Percentiles rank a stretch among this genome's conserved stretches.
Conservation (phyloP, 2,113 vertebrate species). For the Eurystomus gularis region DNA sequence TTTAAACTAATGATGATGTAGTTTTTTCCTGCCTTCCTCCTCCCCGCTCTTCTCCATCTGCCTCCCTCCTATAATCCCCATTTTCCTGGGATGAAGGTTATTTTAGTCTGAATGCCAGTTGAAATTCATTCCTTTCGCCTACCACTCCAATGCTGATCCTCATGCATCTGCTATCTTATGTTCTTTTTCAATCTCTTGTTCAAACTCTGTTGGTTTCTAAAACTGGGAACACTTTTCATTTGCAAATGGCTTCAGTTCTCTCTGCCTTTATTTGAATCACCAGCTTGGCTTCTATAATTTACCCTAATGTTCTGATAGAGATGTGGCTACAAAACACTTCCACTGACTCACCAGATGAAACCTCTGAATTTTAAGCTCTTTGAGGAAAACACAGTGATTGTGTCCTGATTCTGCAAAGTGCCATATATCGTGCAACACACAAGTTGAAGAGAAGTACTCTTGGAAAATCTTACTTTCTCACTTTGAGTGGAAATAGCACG, state of each 20-base stretch:
- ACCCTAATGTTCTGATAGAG: not conserved
- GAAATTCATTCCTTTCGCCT: not conserved
- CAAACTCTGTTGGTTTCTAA: conserved; percentile 25
- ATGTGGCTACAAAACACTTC: not conserved
- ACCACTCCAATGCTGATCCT: not conserved
- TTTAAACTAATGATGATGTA: not conserved
- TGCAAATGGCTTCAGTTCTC: conserved; percentile 18
- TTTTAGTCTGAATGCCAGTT: conserved; percentile 15
- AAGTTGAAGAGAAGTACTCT: not conserved
- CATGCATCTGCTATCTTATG: not conserved
- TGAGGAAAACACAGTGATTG: not conserved
- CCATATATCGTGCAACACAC: not conserved
- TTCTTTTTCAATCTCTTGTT: not conserved
- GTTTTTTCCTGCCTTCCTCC: not conserved
- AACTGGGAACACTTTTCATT: conserved; percentile 33
- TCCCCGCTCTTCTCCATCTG: not conserved
- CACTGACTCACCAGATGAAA: conserved; percentile 17
- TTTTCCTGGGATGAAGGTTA: not conserved
- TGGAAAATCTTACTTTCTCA: too few relatives aligned
- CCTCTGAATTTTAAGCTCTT: not conserved
- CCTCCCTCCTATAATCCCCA: not conserved
- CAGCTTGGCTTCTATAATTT: conserved; percentile 10
- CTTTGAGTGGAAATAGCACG: not conserved
- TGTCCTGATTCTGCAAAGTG: not conserved
- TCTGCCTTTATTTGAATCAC: not conserved